Evolutionary conservation across 2,113 vertebrate species (phyloP).

Genomic region (Sylvia atricapilla): DNA sequence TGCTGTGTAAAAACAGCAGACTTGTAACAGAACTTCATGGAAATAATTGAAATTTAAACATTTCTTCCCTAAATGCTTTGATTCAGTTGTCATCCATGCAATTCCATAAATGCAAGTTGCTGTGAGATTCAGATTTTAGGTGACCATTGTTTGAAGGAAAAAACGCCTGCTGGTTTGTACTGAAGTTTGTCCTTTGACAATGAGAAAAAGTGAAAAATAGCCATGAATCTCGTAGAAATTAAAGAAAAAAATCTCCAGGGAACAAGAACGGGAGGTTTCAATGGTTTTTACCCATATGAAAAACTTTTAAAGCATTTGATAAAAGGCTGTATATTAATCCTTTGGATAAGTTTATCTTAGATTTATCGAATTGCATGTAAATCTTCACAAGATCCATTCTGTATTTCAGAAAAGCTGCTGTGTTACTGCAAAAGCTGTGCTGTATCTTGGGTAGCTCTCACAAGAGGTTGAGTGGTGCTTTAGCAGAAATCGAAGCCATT

Average conservation of each 20-base stretch:
- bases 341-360: not conserved
- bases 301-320: not conserved
- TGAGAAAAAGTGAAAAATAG: not conserved
- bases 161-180: not conserved
- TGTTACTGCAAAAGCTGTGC: not conserved
- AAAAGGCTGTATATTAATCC: not conserved
- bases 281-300: not conserved
- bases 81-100: not conserved
- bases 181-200: not conserved
- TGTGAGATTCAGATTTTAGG: not conserved
- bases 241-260: not conserved
- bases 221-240: not conserved
- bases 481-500: not conserved
- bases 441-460: not conserved
- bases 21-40: not conserved
- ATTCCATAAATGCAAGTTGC: not conserved
- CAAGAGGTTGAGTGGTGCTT: not conserved
- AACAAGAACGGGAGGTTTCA: not conserved
- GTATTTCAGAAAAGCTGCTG: not conserved
- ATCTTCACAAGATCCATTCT: not conserved
- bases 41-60: not conserved
- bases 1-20: not conserved
- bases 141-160: not conserved
- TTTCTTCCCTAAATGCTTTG: not conserved
- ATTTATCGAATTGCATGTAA: not conserved